Evolutionary conservation across 64 coral and sea anemone genomes (phyloP).

Genomic region (Stichodactyla helianthus): DNA sequence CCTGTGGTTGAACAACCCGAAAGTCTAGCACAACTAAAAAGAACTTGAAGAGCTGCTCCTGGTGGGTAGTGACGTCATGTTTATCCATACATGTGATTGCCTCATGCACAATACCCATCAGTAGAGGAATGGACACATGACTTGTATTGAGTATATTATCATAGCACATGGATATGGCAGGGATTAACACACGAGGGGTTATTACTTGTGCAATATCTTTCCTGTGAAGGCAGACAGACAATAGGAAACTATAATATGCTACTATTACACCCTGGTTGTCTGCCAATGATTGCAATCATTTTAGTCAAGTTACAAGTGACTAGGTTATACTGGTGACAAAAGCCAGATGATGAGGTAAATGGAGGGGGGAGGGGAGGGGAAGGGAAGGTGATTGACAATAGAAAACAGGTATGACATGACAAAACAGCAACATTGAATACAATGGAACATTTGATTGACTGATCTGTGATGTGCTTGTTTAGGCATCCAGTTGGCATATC

Average conservation of each 20-base stretch:
- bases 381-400: no score
- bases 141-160: conserved; percentile 20
- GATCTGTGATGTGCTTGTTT: no score
- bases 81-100: conserved; percentile 61
- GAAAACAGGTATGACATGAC: no score
- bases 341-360: no score
- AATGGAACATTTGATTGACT: no score
- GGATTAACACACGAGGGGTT: conserved; percentile 67
- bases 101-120: conserved; percentile 56
- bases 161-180: conserved; percentile 73
- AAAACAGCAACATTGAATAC: no score
- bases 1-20: conserved; percentile 61
- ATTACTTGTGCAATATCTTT: conserved; percentile 56
- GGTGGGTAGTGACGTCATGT: conserved; percentile 67
- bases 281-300: no score
- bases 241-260: not conserved
- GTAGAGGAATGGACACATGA: conserved; percentile 5
- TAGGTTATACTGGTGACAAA: no score
- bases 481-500: no score
- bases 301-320: no score
- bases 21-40: conserved; percentile 82
- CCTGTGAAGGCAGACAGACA: conserved; percentile 11
- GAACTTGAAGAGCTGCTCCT: conserved; percentile 64
- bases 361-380: no score
- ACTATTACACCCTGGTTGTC: no score